Conservation (phyloP, 2,797 vertebrate species). For the Acestrorhynchus altus region DNA sequence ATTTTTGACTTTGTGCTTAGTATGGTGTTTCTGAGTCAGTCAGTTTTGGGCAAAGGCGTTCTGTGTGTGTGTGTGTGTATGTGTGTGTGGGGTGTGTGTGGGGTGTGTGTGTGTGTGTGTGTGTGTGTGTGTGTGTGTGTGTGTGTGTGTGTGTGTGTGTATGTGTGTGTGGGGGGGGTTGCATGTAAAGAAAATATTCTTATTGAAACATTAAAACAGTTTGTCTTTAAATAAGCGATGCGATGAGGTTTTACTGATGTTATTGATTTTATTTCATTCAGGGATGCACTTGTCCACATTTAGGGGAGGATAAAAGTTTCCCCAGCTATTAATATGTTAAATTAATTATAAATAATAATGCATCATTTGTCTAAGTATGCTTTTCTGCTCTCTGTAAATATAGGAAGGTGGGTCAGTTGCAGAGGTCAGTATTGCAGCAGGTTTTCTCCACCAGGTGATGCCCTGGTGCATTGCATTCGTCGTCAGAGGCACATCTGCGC, state of each 20-base stretch:
- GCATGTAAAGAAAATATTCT: too few species aligned
- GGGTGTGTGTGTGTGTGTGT: too few species aligned
- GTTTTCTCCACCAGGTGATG: constrained; percentile 35
- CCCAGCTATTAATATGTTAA: neutral
- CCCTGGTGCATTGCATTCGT: constrained; percentile 24
- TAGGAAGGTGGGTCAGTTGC: constrained; percentile 53
- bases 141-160: too few species aligned
- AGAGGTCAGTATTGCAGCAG: constrained; percentile 52
- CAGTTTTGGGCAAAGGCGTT: constrained; percentile 49
- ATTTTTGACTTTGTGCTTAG: neutral
- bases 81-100: neutral
- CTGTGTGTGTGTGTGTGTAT: constrained; percentile 1
- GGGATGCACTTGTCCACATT: neutral
- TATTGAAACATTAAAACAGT: too few species aligned
- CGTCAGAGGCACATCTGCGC: constrained; percentile 48
- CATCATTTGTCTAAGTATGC: neutral
- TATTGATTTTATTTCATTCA: constrained; percentile 5
- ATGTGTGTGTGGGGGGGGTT: too few species aligned
- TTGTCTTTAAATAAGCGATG: neutral
- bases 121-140: too few species aligned
- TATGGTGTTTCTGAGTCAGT: constrained; percentile 61
- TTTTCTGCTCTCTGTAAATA: neutral
- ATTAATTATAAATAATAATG: neutral
- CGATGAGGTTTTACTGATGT: neutral
- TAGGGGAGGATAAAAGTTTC: neutral